Evolutionary conservation across 2,888 invertebrate genomes (phyloP).

Genomic region (Alviniconcha strummeri): DNA sequence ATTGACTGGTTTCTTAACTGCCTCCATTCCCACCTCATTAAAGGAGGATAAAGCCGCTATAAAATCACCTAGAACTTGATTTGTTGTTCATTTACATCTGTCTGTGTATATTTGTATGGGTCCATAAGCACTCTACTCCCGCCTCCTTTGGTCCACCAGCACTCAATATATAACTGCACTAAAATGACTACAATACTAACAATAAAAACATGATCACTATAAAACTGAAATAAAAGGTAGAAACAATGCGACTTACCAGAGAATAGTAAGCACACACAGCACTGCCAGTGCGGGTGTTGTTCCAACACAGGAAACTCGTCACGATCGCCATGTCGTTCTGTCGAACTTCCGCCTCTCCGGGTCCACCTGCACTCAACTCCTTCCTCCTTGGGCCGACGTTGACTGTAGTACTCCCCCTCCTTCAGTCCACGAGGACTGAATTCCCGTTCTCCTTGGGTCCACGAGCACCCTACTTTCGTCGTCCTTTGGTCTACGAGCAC

Average conservation of each 20-base stretch:
- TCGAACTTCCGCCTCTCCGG: background rate
- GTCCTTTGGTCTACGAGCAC: background rate
- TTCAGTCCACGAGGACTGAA: background rate
- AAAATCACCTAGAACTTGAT: too few species aligned
- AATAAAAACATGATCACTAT: too few species aligned
- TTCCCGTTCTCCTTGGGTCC: background rate
- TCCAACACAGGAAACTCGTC: slow-evolving; percentile 43
- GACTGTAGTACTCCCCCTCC: background rate
- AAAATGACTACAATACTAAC: background rate
- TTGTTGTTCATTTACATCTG: too few species aligned
- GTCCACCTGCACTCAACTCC: too few species aligned
- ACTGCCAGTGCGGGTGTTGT: slow-evolving; percentile 44
- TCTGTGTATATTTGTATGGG: too few species aligned
- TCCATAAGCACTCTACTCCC: too few species aligned
- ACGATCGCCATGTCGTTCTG: slow-evolving; percentile 42
- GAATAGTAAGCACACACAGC: slow-evolving; percentile 46
- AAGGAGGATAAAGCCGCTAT: too few species aligned
- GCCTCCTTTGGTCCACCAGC: too few species aligned
- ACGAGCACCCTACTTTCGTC: background rate
- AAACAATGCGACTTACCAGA: slow-evolving; percentile 37
- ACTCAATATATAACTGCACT: too few species aligned
- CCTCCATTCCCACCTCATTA: too few species aligned
- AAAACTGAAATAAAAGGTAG: too few species aligned
- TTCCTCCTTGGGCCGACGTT: background rate
- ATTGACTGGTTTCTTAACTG: too few species aligned